Evolutionary conservation across 2,888 invertebrate species (phyloP).

Genomic region (Hypomecis atomaria): DNA sequence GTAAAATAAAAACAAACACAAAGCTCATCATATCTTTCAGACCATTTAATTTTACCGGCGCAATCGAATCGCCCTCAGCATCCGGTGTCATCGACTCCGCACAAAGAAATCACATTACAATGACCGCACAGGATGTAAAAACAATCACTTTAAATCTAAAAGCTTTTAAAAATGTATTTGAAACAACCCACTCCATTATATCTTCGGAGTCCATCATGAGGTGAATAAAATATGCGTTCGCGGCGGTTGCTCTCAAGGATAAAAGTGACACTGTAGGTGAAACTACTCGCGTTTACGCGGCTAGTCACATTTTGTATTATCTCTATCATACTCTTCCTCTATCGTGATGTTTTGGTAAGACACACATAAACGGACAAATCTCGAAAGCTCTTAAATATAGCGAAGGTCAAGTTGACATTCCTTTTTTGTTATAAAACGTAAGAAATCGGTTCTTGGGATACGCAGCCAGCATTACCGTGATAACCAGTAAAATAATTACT

Average conservation of each 20-base stretch:
- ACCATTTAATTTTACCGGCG: conserved; percentile 3
- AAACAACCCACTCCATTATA: conserved; percentile 9
- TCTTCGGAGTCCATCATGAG: conserved; percentile 10
- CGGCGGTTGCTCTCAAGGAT: background rate
- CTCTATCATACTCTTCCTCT: too few species aligned
- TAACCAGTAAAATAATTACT: too few species aligned
- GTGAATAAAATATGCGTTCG: conserved; percentile 16
- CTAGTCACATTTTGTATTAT: too few species aligned
- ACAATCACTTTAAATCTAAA: conserved; percentile 14
- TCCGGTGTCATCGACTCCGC: conserved; percentile 19
- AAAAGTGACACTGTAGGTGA: background rate
- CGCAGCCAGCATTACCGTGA: too few species aligned
- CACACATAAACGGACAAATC: too few species aligned
- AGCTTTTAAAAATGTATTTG: conserved; percentile 20
- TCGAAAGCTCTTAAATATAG: too few species aligned
- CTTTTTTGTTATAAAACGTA: too few species aligned
- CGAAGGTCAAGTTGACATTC: too few species aligned
- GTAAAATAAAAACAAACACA: background rate
- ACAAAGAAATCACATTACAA: conserved; percentile 19
- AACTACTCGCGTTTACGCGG: too few species aligned
- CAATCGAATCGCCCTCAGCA: conserved; percentile 4
- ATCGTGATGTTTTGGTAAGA: too few species aligned
- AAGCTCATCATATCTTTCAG: conserved; percentile 10
- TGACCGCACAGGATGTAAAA: conserved; percentile 16
- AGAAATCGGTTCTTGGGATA: too few species aligned